Evolutionary conservation across 2,113 vertebrate species (phyloP), one percentile per base, ranked within the genome.

Genomic region (Hassar affinis): DNA sequence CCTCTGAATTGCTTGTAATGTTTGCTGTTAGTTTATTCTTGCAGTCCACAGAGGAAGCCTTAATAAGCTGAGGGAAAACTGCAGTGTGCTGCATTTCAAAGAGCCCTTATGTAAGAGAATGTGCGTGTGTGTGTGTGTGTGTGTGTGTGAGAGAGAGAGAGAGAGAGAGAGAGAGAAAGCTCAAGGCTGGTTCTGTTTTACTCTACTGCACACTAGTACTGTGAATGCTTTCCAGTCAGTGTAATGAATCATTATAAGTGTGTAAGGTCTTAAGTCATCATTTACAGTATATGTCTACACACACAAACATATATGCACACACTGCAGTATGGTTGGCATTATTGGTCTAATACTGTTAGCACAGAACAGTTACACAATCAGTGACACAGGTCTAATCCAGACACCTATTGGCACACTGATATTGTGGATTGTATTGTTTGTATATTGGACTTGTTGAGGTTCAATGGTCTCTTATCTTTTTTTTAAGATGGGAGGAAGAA

Each of bases 401-500:
- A 14, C 38, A 45, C 25, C 2, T 10, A 30, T 17, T 61, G 11
- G 6, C 33, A 59, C 7, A 47, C 38, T 64, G 59, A 45, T 79
- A 0, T 20, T 51, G 8, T 76, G 49, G 15, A 69, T 57, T 56
- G 49, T 22, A 69, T 57, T 56, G 45, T 33, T 33, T 27, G 30
- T 54, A 49, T 49, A 59, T 51, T 57, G 15, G 27, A 11, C 38
- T 10, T 82, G 22, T 25, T 56, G 18, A 61, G 38, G 18, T 35
- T 85, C 15, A 81, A 52, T 75, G 8, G n/a, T 56, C 0, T 69
- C 17, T 89, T 77, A 7, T 77, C 85, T 45, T 86, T 78, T 42
- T 84, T 49, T 77, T 81, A 88, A 99, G 97, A 91, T 99, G 97
- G 97, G 97, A 99, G 92, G 96, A 98, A 89, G 97, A 99, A 80